Evolutionary conservation across 2,888 invertebrate genomes (phyloP), one percentile per base, ranked within the genome.

Genomic region (Adelphocoris suturalis): DNA sequence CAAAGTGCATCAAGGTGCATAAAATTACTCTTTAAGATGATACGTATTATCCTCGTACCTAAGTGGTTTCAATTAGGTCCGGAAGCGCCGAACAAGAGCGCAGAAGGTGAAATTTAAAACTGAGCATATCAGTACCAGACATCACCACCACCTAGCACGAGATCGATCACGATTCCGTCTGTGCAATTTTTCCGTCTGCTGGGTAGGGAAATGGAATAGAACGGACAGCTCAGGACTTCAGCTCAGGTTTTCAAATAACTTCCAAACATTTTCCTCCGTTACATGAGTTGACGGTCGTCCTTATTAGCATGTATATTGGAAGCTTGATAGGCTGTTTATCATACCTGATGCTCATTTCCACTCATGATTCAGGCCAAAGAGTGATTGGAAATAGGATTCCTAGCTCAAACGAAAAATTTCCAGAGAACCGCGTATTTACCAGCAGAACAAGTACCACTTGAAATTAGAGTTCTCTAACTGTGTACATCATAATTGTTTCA

Each of bases 151-250:
- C 23, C 68, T 23, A 68, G 23, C 68, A 23, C 11, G 23, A 19
- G 61, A 61, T 61, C 61, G 61, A 61, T 61, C 61, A 61, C n/a
- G 61, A 27, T 68, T 19, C 68, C 27, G 12, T 23, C 68, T 12
- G 68, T 9, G 68, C 13, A 68, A 68, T 68, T 68, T 68, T 68
- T 23, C 68, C 68, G 68, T 68, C 68, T 68, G 13, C 23, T 19
- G 23, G 68, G 68, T 23, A 68, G 68, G 68, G 68, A 68, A 68
- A 68, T 68, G 68, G 68, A 23, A 68, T 23, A 68, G 13, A 68
- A n/a, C n/a, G 61, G 61, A 3, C 2, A 61, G 61, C 19, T 9
- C 19, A n/a, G n/a, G 61, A 11, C 37, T 52, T 52, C 52, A 52
- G 16, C 11, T 11, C 16, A 11, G 3, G 52, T 11, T 52, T 52